Evolutionary conservation across 2,113 vertebrate genomes (phyloP).

Genomic region (Isichthys henryi): DNA sequence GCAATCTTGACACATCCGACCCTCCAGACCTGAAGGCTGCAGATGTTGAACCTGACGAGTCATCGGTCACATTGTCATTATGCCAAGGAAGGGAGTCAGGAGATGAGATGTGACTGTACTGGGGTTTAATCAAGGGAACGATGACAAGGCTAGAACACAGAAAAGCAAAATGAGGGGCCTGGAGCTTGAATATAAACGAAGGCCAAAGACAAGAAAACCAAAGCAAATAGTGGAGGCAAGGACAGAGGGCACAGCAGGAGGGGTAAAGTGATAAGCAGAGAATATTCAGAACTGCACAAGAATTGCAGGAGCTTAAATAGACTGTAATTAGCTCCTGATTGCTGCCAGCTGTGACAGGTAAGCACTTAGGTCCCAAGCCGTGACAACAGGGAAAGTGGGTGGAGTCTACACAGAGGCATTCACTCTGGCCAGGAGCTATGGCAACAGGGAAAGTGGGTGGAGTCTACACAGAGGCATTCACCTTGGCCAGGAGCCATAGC

Average conservation of each 20-base stretch:
- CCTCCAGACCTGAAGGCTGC: background rate
- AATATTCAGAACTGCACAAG: background rate
- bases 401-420: too few relatives aligned
- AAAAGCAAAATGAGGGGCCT: background rate
- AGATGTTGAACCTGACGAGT: background rate
- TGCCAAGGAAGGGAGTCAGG: background rate
- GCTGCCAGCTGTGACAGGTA: too few relatives aligned
- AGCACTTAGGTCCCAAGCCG: too few relatives aligned
- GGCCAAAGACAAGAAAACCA: background rate
- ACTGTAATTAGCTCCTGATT: too few relatives aligned
- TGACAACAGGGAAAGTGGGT: too few relatives aligned
- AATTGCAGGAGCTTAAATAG: background rate
- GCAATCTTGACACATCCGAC: background rate
- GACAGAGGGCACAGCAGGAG: background rate
- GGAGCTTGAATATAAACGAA: background rate
- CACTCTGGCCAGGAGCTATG: too few relatives aligned
- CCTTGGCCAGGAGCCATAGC: too few relatives aligned
- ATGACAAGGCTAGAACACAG: background rate
- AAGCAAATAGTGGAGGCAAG: background rate
- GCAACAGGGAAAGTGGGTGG: too few relatives aligned
- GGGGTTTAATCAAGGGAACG: background rate
- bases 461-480: too few relatives aligned
- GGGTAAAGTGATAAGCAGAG: background rate
- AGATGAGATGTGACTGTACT: background rate
- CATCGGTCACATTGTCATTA: background rate